Percentiles rank a stretch among this genome's conserved stretches.
Evolutionary conservation across 2,888 invertebrate species (phyloP).

Genomic region (Heliconius erato): DNA sequence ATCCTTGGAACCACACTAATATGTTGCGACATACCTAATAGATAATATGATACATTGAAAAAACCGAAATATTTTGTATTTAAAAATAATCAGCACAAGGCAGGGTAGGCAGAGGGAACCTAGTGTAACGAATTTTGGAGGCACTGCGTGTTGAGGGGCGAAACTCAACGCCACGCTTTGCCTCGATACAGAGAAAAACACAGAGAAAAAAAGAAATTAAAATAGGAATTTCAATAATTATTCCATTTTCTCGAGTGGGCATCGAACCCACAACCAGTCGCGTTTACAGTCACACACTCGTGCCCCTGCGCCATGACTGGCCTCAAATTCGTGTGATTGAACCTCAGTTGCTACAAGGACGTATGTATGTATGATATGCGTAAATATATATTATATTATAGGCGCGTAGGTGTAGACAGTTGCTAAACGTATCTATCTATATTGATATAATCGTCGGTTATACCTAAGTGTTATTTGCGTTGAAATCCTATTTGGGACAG

Average conservation of each 20-base stretch:
- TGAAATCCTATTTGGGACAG: not conserved
- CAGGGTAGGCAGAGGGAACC: too few species aligned
- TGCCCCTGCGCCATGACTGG: too few species aligned
- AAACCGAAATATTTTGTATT: constrained; percentile 2
- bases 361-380: not conserved
- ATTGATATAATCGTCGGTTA: not conserved
- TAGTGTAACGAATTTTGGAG: too few species aligned
- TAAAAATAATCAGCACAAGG: not conserved
- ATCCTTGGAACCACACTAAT: constrained; percentile 53
- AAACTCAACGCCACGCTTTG: too few species aligned
- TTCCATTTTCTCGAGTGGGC: too few species aligned
- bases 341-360: not conserved
- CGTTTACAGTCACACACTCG: too few species aligned
- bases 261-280: too few species aligned
- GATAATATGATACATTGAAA: constrained; percentile 40
- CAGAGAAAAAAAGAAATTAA: too few species aligned
- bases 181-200: too few species aligned
- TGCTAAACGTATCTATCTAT: constrained; percentile 3
- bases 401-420: constrained; percentile 11
- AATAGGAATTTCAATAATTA: too few species aligned
- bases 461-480: constrained; percentile 1
- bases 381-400: not conserved
- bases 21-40: constrained; percentile 46
- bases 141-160: too few species aligned
- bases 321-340: not conserved